Evolutionary conservation across 1,140 invertebrate species (phyloP).

Genomic region (Caenorhabditis brenneri): DNA sequence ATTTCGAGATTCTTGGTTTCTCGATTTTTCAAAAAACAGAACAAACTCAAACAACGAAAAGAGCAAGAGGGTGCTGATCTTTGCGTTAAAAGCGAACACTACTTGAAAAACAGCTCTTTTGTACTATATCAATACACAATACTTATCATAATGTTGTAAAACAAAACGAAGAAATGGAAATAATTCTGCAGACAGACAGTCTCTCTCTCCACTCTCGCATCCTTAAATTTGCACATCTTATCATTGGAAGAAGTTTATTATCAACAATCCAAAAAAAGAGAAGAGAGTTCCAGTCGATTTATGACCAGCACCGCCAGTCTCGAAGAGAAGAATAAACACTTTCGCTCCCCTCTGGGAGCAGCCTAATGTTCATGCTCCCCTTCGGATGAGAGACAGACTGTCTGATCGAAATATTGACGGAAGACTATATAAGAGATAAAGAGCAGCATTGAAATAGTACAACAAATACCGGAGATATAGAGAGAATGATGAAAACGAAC

Average conservation of each 20-base stretch:
- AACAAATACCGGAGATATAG: neutral
- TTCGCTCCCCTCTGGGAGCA: too few species aligned
- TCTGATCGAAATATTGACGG: neutral
- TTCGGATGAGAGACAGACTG: neutral
- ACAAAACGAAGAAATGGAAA: neutral
- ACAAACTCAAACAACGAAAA: neutral
- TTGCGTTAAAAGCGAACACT: neutral
- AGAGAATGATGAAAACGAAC: neutral
- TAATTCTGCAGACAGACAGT: neutral
- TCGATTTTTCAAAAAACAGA: neutral
- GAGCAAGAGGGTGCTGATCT: neutral
- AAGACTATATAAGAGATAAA: neutral
- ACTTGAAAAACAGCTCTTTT: neutral
- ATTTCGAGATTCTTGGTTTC: too few species aligned
- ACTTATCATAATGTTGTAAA: neutral
- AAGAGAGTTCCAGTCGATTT: neutral
- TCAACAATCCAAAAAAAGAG: neutral
- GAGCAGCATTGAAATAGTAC: too few species aligned
- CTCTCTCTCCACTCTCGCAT: neutral
- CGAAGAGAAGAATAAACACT: neutral
- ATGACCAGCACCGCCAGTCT: conserved; percentile 29
- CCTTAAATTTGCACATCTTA: neutral
- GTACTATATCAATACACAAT: neutral
- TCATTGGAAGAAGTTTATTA: neutral
- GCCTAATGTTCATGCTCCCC: neutral